phyloP scores from a whole-genome alignment of 2,888 invertebrate species.

The Hartigia nigra region DNA sequence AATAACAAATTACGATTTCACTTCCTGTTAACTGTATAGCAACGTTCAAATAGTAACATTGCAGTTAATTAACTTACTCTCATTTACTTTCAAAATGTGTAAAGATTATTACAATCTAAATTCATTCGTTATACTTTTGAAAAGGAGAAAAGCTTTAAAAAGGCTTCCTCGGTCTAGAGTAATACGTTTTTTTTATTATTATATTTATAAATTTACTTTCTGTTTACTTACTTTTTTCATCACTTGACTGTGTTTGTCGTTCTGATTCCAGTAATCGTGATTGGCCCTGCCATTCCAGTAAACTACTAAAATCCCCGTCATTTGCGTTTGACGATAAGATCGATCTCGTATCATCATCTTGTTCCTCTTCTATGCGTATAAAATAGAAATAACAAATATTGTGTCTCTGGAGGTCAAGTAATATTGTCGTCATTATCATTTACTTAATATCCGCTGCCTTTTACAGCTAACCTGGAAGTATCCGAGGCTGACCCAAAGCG shows the following conservation, averaged over 20 bases:
- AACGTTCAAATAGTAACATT: too few species aligned
- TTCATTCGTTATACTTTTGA: background rate
- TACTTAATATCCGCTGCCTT: background rate
- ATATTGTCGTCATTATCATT: background rate
- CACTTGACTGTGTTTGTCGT: background rate
- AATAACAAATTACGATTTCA: background rate
- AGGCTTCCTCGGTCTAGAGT: too few species aligned
- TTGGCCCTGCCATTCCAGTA: background rate
- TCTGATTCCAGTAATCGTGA: background rate
- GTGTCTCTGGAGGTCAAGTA: too few species aligned
- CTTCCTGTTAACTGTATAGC: background rate
- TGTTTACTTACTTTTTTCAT: background rate
- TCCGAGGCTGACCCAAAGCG: slow-evolving; percentile 46
- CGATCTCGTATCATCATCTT: background rate
- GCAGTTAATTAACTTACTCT: background rate
- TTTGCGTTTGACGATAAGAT: background rate
- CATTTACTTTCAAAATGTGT: background rate
- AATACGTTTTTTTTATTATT: background rate
- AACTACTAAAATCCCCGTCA: background rate
- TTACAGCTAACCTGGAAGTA: slow-evolving; percentile 33
- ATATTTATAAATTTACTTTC: background rate
- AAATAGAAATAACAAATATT: background rate
- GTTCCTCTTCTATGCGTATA: background rate
- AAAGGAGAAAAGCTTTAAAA: background rate
- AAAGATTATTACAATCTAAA: background rate